These are phyloP conservation scores for Butastur rufipennis DNA, from an alignment of 2,113 vertebrate genomes.

Conservation along the genomic window DNA sequence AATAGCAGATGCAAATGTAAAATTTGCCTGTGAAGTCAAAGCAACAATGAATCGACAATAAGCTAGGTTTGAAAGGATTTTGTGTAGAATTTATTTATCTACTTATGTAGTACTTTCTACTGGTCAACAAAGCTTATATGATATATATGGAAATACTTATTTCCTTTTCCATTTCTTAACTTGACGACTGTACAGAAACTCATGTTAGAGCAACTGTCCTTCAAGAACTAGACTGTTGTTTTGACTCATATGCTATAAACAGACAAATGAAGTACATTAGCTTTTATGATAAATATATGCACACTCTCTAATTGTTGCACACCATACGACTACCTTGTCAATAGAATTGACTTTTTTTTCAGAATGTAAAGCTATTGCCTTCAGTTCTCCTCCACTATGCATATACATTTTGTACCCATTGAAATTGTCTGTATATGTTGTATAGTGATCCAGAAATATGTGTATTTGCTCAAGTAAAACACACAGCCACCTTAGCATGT, in stretches of 20 bases:
- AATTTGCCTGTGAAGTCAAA: background rate
- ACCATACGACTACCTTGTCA: background rate
- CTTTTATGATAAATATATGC: background rate
- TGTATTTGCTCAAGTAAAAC: background rate
- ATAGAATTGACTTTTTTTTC: background rate
- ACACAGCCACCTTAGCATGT: background rate
- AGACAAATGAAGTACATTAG: background rate
- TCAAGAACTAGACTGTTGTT: background rate
- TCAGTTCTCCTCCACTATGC: background rate
- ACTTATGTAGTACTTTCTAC: background rate
- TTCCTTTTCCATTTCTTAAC: background rate
- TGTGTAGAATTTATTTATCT: background rate
- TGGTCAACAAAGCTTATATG: background rate
- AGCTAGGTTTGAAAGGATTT: background rate
- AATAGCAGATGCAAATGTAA: background rate
- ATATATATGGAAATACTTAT: background rate
- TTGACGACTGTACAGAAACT: background rate
- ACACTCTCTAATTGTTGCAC: background rate
- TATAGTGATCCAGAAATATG: background rate
- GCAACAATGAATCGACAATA: background rate
- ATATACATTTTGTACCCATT: background rate
- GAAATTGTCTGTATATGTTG: background rate
- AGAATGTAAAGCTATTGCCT: background rate
- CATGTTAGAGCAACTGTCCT: background rate
- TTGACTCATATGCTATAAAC: background rate